Evolutionary conservation across 35 echinoderm and acorn worm species (phyloP).

Genomic region (Stichopus chloronotus): DNA sequence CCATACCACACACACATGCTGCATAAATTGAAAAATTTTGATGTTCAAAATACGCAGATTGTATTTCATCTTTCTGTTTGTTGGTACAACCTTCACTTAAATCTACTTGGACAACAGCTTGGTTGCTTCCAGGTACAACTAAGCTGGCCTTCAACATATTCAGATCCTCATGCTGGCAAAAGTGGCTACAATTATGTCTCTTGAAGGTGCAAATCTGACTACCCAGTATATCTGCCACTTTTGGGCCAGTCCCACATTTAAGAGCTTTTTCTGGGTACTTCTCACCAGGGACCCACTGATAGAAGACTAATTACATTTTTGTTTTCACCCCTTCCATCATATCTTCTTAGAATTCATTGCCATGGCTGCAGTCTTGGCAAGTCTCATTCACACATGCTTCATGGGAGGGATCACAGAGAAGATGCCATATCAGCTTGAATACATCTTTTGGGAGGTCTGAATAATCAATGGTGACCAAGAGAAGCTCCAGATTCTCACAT

Average conservation of each 20-base stretch:
- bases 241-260: background rate
- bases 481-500: background rate
- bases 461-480: background rate
- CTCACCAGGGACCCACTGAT: too few relatives aligned
- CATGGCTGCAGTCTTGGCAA: background rate
- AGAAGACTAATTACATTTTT: background rate
- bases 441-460: background rate
- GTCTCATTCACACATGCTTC: conserved; percentile 16
- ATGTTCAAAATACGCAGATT: too few relatives aligned
- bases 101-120: too few relatives aligned
- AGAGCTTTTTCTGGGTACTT: too few relatives aligned
- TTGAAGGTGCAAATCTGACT: background rate
- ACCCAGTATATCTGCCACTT: conserved; percentile 21
- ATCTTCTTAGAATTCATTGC: background rate
- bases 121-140: too few relatives aligned
- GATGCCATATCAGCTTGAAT: background rate
- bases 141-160: too few relatives aligned
- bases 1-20: too few relatives aligned
- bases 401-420: conserved; percentile 10
- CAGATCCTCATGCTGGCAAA: too few relatives aligned
- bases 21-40: too few relatives aligned
- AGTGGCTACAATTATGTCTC: background rate
- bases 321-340: background rate
- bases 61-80: too few relatives aligned
- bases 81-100: too few relatives aligned